A percentile compares a stretch with the other conserved stretches of the same genome.
Conservation (phyloP, 2,113 vertebrate genomes). For the Hyperoodon ampullatus region DNA sequence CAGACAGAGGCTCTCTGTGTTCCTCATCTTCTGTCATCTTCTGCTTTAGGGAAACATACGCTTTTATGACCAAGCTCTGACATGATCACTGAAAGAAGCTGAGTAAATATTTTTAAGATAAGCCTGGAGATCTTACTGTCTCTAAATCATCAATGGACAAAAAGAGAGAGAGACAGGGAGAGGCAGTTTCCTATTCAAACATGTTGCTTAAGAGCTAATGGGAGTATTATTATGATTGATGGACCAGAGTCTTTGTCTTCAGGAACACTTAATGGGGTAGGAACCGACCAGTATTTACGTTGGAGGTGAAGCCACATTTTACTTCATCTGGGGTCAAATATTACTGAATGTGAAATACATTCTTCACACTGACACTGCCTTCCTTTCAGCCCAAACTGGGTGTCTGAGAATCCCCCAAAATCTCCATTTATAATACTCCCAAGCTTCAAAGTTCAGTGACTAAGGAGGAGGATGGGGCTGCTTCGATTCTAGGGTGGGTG, state of each 20-base stretch:
- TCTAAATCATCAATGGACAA: slow-evolving; percentile 59
- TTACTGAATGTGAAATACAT: slow-evolving; percentile 42
- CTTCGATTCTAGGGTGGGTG: not conserved
- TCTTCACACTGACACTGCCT: slow-evolving; percentile 27
- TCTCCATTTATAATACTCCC: not conserved
- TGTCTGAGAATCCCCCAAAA: not conserved
- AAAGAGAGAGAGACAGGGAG: not conserved
- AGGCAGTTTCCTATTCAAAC: slow-evolving; percentile 67
- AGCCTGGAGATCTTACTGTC: slow-evolving; percentile 51
- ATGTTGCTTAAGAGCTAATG: slow-evolving; percentile 63
- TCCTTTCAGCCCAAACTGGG: not conserved
- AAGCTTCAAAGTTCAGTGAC: not conserved
- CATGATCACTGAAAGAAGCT: slow-evolving; percentile 61
- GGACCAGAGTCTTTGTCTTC: slow-evolving; percentile 61
- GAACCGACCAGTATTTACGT: slow-evolving; percentile 73
- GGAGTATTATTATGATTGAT: slow-evolving; percentile 70
- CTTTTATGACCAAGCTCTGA: slow-evolving; percentile 12
- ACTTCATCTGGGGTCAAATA: slow-evolving; percentile 61
- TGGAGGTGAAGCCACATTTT: slow-evolving; percentile 70
- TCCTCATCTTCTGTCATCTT: not conserved
- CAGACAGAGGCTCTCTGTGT: not conserved
- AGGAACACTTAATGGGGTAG: slow-evolving; percentile 68
- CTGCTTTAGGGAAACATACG: slow-evolving; percentile 48
- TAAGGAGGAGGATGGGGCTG: not conserved
- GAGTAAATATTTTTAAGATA: slow-evolving; percentile 78